A percentile compares a stretch with the other conserved stretches of the same genome.
These are phyloP conservation scores for Actinia tenebrosa DNA, from an alignment of 64 coral and sea anemone species.

Conservation along the genomic window DNA sequence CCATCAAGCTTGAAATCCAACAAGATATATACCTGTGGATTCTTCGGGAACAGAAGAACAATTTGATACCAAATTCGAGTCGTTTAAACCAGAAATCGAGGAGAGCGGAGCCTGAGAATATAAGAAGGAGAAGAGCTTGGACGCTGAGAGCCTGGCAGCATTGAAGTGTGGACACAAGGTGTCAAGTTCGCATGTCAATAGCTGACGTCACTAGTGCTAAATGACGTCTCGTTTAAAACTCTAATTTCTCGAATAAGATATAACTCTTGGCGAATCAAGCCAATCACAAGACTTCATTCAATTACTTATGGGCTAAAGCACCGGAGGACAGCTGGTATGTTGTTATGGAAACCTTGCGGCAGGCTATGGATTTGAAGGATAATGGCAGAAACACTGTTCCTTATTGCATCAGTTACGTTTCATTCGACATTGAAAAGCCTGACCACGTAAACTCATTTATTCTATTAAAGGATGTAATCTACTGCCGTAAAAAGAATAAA, in stretches of 20 bases:
- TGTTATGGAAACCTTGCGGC: background rate
- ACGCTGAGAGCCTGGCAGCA: conserved; percentile 13
- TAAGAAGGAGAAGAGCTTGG: conserved; percentile 18
- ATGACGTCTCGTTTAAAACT: conserved; percentile 28
- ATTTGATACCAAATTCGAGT: background rate
- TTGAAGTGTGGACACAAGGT: conserved; percentile 26
- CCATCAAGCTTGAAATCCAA: background rate
- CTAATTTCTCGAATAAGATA: conserved; percentile 13
- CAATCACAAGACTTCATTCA: background rate
- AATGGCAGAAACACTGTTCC: background rate
- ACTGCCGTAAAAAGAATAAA: too few relatives aligned
- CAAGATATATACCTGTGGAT: conserved; percentile 14
- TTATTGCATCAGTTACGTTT: background rate
- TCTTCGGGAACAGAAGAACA: conserved; percentile 9
- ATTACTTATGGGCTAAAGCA: background rate
- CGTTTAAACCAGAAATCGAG: background rate
- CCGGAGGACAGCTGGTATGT: conserved; percentile 3
- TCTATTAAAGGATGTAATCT: too few relatives aligned
- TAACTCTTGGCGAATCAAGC: background rate
- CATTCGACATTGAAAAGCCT: background rate
- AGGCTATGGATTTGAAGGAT: background rate
- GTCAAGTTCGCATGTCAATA: conserved; percentile 31
- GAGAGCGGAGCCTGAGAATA: background rate
- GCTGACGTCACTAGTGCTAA: conserved; percentile 24
- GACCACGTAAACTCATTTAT: background rate